phyloP scores from a whole-genome alignment of 2,113 vertebrate species.

The Pluvianellus socialis region DNA sequence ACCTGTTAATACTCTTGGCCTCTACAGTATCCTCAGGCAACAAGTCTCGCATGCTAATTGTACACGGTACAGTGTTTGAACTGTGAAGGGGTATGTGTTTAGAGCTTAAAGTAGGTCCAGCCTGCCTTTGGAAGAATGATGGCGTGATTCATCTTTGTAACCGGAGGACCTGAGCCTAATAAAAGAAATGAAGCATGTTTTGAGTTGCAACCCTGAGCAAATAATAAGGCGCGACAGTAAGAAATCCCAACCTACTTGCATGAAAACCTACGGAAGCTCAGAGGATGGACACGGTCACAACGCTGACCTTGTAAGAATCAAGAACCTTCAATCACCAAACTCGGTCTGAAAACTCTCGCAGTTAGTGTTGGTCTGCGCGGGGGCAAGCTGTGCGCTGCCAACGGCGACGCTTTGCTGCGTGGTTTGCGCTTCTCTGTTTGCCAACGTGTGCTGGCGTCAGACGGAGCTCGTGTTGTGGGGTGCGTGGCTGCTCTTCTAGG shows the following conservation, averaged over 20 bases:
- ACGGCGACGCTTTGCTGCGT: background rate
- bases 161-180: background rate
- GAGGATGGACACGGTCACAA: background rate
- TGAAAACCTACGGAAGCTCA: background rate
- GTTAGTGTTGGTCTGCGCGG: background rate
- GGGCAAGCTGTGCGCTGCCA: background rate
- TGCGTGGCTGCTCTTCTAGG: background rate
- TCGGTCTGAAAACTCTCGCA: background rate
- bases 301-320: background rate
- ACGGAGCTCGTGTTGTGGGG: background rate
- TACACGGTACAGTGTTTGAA: background rate
- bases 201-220: background rate
- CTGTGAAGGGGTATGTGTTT: background rate
- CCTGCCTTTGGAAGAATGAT: background rate
- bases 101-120: background rate
- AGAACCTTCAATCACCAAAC: background rate
- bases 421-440: background rate
- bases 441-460: background rate
- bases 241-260: background rate
- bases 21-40: background rate
- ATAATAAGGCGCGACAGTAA: background rate
- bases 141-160: background rate
- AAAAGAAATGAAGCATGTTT: background rate
- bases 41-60: background rate
- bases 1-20: constrained; percentile 22